Evolutionary conservation across 2,797 vertebrate species (phyloP).

Genomic region (Falco columbarius): DNA sequence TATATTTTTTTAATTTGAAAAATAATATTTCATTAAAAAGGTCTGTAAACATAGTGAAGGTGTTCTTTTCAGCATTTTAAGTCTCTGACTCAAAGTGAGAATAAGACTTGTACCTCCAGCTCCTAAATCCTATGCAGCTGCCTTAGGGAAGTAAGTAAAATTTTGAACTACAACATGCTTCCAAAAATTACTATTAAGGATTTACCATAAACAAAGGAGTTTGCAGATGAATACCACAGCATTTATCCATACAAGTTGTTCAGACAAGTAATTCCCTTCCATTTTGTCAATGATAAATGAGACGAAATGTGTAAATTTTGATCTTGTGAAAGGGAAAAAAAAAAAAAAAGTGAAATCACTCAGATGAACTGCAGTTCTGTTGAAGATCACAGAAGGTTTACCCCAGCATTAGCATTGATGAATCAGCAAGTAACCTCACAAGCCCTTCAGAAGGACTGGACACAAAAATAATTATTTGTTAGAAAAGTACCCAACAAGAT

Average conservation of each 20-base stretch:
- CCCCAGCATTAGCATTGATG: neutral
- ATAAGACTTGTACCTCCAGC: neutral
- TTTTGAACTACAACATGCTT: neutral
- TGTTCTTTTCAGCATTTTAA: neutral
- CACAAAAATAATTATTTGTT: conserved; percentile 67
- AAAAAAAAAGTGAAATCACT: neutral
- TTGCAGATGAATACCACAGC: neutral
- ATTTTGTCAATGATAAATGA: neutral
- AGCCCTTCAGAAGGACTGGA: neutral
- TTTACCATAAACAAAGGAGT: neutral
- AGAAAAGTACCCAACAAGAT: conserved; percentile 29
- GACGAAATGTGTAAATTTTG: neutral
- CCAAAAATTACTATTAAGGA: neutral
- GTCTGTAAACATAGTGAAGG: neutral
- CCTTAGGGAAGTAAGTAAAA: neutral
- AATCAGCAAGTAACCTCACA: conserved; percentile 33
- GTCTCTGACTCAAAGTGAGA: neutral
- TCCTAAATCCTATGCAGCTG: neutral
- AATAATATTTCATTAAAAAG: neutral
- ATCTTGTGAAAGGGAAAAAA: neutral
- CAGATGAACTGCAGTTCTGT: neutral
- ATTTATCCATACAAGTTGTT: neutral
- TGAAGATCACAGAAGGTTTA: conserved; percentile 11
- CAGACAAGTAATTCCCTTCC: neutral
- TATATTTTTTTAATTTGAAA: neutral